Evolutionary conservation across 2,888 invertebrate species (phyloP).

Genomic region (Mycalesis mineus): DNA sequence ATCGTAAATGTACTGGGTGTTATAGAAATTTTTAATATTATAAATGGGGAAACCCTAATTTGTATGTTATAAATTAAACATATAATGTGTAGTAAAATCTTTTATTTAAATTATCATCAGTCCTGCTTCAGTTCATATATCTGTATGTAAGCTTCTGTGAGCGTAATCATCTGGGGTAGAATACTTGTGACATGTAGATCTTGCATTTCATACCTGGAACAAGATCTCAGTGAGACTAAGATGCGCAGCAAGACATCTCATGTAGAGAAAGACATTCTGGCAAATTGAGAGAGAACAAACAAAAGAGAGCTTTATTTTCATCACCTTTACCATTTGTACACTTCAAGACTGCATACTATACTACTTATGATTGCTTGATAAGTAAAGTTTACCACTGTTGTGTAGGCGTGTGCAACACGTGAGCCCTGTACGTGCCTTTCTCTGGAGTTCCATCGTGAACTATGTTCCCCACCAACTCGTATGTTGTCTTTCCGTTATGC

Average conservation of each 20-base stretch:
- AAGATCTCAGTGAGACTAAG: no score
- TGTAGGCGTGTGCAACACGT: conserved; percentile 92
- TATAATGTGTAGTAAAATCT: conserved; percentile 41
- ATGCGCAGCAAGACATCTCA: no score
- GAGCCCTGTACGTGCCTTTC: conserved; percentile 96
- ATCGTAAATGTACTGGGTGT: conserved; percentile 23
- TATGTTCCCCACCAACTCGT: conserved; percentile 98
- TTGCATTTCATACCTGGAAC: conserved; percentile 88
- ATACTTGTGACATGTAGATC: conserved; percentile 99
- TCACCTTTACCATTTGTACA: no score
- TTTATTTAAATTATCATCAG: conserved; percentile 41
- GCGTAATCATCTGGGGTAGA: conserved; percentile 99
- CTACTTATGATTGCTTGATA: no score
- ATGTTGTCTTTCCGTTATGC: conserved; percentile 88
- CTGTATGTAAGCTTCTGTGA: conserved; percentile 99
- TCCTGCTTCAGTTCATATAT: conserved; percentile 82
- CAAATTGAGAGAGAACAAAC: no score
- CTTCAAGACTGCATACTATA: no score
- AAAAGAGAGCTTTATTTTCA: no score
- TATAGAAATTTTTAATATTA: conserved; percentile 4
- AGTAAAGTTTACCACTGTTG: conserved; percentile 82
- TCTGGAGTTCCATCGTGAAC: conserved; percentile 98
- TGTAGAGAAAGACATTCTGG: no score
- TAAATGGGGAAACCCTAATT: conserved; percentile 33
- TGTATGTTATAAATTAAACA: conserved; percentile 66